phyloP scores from a whole-genome alignment of 2,113 vertebrate genomes.

The Charadrius vociferus region DNA sequence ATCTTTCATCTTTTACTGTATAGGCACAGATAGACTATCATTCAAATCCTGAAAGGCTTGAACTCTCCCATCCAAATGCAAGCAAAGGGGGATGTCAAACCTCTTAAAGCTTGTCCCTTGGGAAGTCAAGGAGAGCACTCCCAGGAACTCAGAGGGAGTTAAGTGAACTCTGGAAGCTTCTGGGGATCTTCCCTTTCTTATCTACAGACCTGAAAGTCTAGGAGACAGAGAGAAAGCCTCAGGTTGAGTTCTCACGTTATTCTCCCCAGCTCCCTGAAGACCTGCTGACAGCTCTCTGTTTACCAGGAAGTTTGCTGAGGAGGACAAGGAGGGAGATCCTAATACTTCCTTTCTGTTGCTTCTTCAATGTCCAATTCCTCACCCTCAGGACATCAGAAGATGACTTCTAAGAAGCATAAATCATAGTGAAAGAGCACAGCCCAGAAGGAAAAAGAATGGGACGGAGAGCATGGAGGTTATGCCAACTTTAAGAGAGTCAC shows the following conservation, averaged over 20 bases:
- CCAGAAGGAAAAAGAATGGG: not conserved
- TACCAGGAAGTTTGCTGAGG: not conserved
- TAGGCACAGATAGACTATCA: not conserved
- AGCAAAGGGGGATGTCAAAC: not conserved
- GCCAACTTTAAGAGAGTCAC: not conserved
- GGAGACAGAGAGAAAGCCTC: not conserved
- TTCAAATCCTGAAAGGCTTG: not conserved
- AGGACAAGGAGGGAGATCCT: not conserved
- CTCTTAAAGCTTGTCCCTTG: not conserved
- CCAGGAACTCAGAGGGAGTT: not conserved
- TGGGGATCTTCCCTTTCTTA: not conserved
- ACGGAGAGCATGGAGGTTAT: too few relatives aligned
- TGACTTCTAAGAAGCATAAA: not conserved
- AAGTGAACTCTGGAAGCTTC: not conserved
- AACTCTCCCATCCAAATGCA: not conserved
- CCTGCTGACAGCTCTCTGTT: not conserved
- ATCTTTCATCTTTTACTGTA: not conserved
- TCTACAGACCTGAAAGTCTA: not conserved
- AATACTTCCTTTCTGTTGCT: not conserved
- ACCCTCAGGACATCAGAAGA: not conserved
- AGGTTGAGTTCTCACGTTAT: not conserved
- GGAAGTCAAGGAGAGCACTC: not conserved
- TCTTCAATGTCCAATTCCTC: not conserved
- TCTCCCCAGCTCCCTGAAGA: not conserved
- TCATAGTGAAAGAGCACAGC: not conserved